Conservation (phyloP, 2,797 vertebrate species). For the Hoplostethus mediterraneus region DNA sequence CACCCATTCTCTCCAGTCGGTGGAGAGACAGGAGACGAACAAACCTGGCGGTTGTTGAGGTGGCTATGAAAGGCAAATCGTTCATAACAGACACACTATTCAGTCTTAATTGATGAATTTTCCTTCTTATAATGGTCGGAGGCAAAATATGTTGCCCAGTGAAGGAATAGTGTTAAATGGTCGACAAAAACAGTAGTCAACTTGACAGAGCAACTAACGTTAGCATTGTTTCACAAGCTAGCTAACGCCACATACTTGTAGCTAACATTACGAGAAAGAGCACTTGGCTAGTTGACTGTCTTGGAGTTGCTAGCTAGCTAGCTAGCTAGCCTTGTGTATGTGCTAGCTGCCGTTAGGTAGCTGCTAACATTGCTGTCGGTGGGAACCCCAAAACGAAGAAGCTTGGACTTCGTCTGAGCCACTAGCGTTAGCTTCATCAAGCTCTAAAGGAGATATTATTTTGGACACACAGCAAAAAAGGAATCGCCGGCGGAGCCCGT, state of each 20-base stretch:
- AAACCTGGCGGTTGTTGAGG: constrained; percentile 62
- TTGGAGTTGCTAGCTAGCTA: constrained; percentile 73
- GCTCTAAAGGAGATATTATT: constrained; percentile 40
- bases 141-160: constrained; percentile 8
- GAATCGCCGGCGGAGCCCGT: constrained; percentile 44
- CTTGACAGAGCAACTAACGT: constrained; percentile 59
- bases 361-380: constrained; percentile 55
- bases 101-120: constrained; percentile 41
- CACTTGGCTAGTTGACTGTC: constrained; percentile 38
- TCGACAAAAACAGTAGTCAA: constrained; percentile 43
- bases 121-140: constrained; percentile 18
- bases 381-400: constrained; percentile 55
- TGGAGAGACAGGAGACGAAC: constrained; percentile 68
- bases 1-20: constrained; percentile 75
- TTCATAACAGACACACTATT: constrained; percentile 26
- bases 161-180: constrained; percentile 31
- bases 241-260: constrained; percentile 12
- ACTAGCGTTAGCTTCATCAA: constrained; percentile 37
- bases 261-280: constrained; percentile 47
- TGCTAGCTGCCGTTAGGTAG: constrained; percentile 64
- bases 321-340: constrained; percentile 73
- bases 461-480: constrained; percentile 43
- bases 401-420: constrained; percentile 36
- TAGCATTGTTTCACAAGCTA: constrained; percentile 71
- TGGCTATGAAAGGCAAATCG: constrained; percentile 53